Conservation (phyloP, 2,113 vertebrate genomes). For the Ctenodactylus gundi region DNA sequence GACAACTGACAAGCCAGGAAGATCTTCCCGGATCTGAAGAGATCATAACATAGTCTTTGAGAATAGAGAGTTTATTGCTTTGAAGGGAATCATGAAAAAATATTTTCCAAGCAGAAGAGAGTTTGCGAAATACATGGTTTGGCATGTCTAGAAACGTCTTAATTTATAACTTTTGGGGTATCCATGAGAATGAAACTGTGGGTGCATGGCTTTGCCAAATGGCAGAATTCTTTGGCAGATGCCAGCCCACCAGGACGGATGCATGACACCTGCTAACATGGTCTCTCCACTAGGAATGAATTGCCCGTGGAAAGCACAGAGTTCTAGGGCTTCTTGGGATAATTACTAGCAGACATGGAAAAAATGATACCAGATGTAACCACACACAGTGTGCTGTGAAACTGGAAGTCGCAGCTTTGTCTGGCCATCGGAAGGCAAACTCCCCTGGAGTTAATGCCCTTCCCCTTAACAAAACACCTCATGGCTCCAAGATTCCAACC, state of each 20-base stretch:
- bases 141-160: neutral
- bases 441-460: neutral
- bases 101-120: neutral
- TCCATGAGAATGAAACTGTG: neutral
- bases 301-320: neutral
- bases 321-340: neutral
- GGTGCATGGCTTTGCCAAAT: neutral
- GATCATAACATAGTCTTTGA: neutral
- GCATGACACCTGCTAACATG: too few species aligned
- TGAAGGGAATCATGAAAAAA: neutral
- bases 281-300: neutral
- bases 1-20: neutral
- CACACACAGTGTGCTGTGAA: neutral
- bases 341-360: neutral
- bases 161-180: neutral
- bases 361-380: neutral
- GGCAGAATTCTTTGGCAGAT: neutral
- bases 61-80: neutral
- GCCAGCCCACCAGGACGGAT: too few species aligned
- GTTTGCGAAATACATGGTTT: neutral
- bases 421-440: rapidly evolving
- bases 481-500: neutral
- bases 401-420: neutral
- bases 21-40: neutral
- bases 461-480: neutral